A percentile compares a stretch with the other conserved stretches of the same genome.
Evolutionary conservation across 2,113 vertebrate genomes (phyloP).

Genomic region (Corythoichthys haematopterus): DNA sequence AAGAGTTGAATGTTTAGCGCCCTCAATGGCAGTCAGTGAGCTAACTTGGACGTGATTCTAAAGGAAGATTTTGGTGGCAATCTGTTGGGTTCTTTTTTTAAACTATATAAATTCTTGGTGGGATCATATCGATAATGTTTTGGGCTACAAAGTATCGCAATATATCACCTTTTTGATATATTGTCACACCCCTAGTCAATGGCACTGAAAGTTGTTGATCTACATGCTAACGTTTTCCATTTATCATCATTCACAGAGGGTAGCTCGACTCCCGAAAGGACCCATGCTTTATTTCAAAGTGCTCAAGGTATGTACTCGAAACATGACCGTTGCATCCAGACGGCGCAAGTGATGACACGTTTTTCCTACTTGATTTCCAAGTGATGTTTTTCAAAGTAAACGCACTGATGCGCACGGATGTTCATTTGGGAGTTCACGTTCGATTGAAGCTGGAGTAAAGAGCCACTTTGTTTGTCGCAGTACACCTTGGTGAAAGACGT

Average conservation of each 20-base stretch:
- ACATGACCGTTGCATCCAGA: rapidly evolving
- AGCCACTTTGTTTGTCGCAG: constrained; percentile 50
- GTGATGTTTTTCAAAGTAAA: constrained; percentile 72
- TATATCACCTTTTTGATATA: too few species aligned
- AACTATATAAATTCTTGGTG: too few species aligned
- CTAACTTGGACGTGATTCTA: too few species aligned
- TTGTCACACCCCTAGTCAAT: too few species aligned
- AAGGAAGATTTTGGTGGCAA: too few species aligned
- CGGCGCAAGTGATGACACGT: constrained; percentile 55
- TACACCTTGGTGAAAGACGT: constrained; percentile 84
- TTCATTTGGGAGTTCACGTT: not conserved
- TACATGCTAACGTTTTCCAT: not conserved
- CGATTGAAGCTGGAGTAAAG: not conserved
- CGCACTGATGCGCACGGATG: constrained; percentile 57
- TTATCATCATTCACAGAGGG: constrained; percentile 65
- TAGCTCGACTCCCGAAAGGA: constrained; percentile 85
- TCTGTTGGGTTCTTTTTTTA: too few species aligned
- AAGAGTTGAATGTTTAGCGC: too few species aligned
- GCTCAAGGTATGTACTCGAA: constrained; percentile 67
- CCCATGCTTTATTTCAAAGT: constrained; percentile 83
- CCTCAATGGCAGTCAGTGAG: too few species aligned
- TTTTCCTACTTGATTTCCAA: constrained; percentile 47
- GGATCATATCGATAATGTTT: too few species aligned
- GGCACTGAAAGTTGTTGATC: not conserved
- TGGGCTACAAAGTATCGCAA: too few species aligned